Evolutionary conservation across 1,140 invertebrate genomes (phyloP).

Genomic region (Diplogasteroides magnus): DNA sequence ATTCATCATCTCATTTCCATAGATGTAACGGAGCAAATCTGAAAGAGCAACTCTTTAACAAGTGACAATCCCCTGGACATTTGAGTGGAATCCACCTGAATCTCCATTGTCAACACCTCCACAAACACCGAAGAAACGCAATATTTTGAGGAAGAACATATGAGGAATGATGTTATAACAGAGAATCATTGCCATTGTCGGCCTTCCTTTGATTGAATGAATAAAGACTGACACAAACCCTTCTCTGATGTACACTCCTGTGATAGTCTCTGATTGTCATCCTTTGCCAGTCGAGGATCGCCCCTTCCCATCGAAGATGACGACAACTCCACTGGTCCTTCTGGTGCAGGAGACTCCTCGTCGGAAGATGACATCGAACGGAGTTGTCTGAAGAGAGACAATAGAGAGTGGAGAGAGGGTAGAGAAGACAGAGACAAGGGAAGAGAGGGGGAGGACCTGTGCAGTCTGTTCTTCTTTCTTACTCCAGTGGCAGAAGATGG

Average conservation of each 20-base stretch:
- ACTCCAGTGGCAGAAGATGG: background rate
- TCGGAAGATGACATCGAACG: background rate
- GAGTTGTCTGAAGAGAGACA: background rate
- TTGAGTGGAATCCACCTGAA: no score
- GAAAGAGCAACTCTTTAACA: conserved; percentile 39
- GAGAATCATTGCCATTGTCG: no score
- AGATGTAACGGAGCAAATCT: background rate
- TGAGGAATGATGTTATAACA: no score
- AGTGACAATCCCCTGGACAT: no score
- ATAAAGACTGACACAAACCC: conserved; percentile 32
- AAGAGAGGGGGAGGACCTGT: background rate
- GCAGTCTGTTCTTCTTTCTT: background rate
- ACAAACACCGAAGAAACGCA: no score
- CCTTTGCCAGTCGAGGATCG: background rate
- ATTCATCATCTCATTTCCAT: conserved; percentile 30
- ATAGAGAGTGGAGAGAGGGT: background rate
- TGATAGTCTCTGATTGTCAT: conserved; percentile 13
- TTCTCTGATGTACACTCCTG: conserved; percentile 30
- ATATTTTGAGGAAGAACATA: no score
- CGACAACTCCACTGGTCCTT: no score
- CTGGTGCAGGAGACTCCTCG: background rate
- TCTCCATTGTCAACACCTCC: no score
- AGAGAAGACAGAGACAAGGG: background rate
- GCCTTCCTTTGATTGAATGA: no score
- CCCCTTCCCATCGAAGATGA: background rate